Evolutionary conservation across 2,113 vertebrate genomes (phyloP).

Genomic region (Dasyurus viverrinus): DNA sequence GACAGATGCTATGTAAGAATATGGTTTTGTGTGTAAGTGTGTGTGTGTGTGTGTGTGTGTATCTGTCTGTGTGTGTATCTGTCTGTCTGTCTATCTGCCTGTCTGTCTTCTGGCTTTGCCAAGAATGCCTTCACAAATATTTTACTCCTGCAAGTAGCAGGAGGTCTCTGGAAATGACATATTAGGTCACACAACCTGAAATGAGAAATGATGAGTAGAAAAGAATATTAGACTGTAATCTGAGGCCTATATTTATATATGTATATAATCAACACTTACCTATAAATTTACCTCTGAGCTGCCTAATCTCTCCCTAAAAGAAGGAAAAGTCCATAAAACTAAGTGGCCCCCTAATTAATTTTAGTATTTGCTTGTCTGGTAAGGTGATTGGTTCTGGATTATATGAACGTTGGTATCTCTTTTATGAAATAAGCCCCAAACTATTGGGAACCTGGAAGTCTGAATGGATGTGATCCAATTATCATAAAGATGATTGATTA

Average conservation of each 20-base stretch:
- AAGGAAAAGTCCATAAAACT: conserved; percentile 35
- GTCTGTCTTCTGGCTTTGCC: background rate
- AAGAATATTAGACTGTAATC: background rate
- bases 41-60: background rate
- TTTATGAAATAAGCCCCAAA: conserved; percentile 68
- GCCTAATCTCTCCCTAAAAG: background rate
- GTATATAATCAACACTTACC: background rate
- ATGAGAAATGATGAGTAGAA: background rate
- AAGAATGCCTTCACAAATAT: background rate
- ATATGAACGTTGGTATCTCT: conserved; percentile 67
- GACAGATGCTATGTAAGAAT: background rate
- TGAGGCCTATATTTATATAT: background rate
- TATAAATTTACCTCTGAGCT: background rate
- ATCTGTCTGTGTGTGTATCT: background rate
- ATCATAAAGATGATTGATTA: conserved; percentile 41
- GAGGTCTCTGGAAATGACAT: background rate
- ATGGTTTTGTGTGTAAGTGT: background rate
- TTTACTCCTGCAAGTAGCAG: background rate
- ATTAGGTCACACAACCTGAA: conserved; percentile 8
- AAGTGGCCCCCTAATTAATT: conserved; percentile 64
- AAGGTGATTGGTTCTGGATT: conserved; percentile 54
- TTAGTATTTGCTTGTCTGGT: conserved; percentile 68
- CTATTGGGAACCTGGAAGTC: conserved; percentile 57
- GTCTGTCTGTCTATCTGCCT: background rate
- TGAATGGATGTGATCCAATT: conserved; percentile 68